Percentiles rank a stretch among this genome's conserved stretches.
Evolutionary conservation across 1,140 invertebrate genomes (phyloP).

Genomic region (Drosophila dunni): DNA sequence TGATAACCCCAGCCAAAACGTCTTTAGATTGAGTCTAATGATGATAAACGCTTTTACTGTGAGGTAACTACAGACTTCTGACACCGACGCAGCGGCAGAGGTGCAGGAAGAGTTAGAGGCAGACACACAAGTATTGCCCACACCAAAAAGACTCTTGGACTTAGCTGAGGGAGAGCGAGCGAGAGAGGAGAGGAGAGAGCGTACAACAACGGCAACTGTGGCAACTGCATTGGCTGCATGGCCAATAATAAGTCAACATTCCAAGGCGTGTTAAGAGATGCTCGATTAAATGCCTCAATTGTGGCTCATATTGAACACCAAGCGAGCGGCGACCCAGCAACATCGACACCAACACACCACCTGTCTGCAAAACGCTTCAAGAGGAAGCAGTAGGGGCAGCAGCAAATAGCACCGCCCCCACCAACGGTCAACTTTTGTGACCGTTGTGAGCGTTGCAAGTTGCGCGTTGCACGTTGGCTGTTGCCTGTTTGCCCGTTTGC

Average conservation of each 20-base stretch:
- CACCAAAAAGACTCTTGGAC: slow-evolving; percentile 3
- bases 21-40: slow-evolving; percentile 85
- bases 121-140: slow-evolving; percentile 21
- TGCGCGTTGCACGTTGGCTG: slow-evolving; percentile 37
- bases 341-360: slow-evolving; percentile 80
- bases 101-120: slow-evolving; percentile 1
- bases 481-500: slow-evolving; percentile 30
- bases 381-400: slow-evolving; percentile 26
- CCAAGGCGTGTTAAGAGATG: slow-evolving; percentile 83
- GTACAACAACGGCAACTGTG: slow-evolving; percentile 31
- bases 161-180: slow-evolving; percentile 15
- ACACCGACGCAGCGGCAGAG: slow-evolving; percentile 67
- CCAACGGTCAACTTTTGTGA: slow-evolving; percentile 72
- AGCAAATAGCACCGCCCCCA: slow-evolving; percentile 79
- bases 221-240: slow-evolving; percentile 56
- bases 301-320: slow-evolving; percentile 83
- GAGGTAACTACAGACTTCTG: slow-evolving; percentile 82
- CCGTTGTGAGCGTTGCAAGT: slow-evolving; percentile 23
- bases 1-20: slow-evolving; percentile 83
- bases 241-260: slow-evolving; percentile 83
- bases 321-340: slow-evolving; percentile 64
- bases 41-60: slow-evolving; percentile 84
- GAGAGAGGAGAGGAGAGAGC: slow-evolving; percentile 12
- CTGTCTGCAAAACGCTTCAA: slow-evolving; percentile 63
- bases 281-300: slow-evolving; percentile 83